Percentiles rank a stretch among this genome's conserved stretches.
phyloP scores from a whole-genome alignment of 2,888 invertebrate genomes.

The Anthrax anthrax region DNA sequence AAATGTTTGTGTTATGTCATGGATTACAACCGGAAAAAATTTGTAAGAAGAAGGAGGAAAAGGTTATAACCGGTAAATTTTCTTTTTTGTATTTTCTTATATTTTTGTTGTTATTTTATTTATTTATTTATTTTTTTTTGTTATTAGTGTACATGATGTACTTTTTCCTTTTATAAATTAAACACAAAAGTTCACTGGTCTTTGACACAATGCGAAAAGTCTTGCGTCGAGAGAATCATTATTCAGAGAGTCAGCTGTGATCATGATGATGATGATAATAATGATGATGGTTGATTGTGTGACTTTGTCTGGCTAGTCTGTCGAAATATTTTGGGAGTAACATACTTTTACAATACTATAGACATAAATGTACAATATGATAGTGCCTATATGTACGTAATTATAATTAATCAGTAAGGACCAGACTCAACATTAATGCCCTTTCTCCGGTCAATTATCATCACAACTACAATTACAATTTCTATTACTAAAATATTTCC shows the following conservation, averaged over 20 bases:
- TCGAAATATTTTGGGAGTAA: not conserved
- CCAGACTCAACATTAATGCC: no score
- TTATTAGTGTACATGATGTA: no score
- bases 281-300: not conserved
- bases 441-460: no score
- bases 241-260: not conserved
- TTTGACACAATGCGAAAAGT: constrained; percentile 1
- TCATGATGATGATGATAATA: not conserved
- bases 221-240: not conserved
- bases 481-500: no score
- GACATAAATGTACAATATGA: no score
- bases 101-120: no score
- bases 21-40: not conserved
- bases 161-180: no score
- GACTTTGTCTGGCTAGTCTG: not conserved
- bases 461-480: no score
- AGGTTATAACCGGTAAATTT: not conserved
- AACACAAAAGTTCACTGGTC: constrained; percentile 5
- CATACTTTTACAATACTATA: no score
- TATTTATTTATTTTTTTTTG: no score
- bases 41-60: not conserved
- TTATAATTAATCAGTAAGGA: no score
- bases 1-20: not conserved
- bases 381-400: no score
- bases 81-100: not conserved